Evolutionary conservation across 2,888 invertebrate species (phyloP).

Genomic region (Altica lythri): DNA sequence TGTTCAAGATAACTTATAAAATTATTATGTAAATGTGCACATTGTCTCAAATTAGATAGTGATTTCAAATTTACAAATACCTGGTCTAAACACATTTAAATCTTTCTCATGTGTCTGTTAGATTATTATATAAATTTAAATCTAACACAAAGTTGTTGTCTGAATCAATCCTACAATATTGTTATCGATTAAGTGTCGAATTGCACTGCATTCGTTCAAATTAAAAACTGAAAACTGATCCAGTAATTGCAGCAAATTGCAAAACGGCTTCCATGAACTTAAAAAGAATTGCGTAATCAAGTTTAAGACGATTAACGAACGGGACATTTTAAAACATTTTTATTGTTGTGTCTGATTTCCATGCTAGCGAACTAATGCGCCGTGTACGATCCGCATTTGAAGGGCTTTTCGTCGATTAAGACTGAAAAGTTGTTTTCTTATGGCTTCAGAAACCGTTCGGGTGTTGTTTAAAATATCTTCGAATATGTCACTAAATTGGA

Average conservation of each 20-base stretch:
- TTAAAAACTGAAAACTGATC: conserved; percentile 20
- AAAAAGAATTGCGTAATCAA: conserved; percentile 42
- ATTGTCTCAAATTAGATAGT: too few relatives aligned
- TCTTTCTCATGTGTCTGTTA: too few relatives aligned
- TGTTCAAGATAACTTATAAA: too few relatives aligned
- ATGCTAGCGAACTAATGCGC: conserved; percentile 26
- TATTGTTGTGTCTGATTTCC: conserved; percentile 50
- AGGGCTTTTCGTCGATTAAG: conserved; percentile 51
- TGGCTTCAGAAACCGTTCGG: conserved; percentile 54
- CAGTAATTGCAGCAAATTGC: conserved; percentile 39
- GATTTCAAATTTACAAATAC: too few relatives aligned
- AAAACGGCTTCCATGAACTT: conserved; percentile 28
- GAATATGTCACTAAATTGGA: conserved; percentile 34
- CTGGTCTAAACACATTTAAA: too few relatives aligned
- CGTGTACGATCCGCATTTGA: conserved; percentile 37
- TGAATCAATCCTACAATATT: too few relatives aligned
- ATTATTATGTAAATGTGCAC: too few relatives aligned
- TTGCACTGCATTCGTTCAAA: conserved; percentile 4
- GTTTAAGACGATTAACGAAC: conserved; percentile 45
- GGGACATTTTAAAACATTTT: conserved; percentile 47
- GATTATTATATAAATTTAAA: too few relatives aligned
- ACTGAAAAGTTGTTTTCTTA: conserved; percentile 49
- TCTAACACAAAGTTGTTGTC: too few relatives aligned
- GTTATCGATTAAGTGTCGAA: neutral
- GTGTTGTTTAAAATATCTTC: conserved; percentile 46